A percentile compares a stretch with the other conserved stretches of the same genome.
These are phyloP conservation scores for Cynoglossus semilaevis DNA, from an alignment of 2,113 vertebrate genomes.

Conservation along the genomic window DNA sequence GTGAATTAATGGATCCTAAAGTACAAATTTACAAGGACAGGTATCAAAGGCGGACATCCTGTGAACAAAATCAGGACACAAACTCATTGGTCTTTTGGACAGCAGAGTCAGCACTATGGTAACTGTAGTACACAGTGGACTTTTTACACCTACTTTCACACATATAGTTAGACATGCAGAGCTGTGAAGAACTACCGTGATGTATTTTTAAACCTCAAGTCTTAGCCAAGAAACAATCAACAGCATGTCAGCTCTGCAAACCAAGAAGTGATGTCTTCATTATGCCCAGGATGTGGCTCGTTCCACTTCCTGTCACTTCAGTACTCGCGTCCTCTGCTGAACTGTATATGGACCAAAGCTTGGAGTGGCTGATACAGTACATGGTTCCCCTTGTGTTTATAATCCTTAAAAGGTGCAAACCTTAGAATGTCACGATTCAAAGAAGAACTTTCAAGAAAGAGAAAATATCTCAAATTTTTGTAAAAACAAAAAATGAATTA, in stretches of 20 bases:
- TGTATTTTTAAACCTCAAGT: conserved; percentile 21
- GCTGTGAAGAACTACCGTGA: conserved; percentile 1
- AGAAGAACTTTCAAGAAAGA: background rate
- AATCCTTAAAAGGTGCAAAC: conserved; percentile 31
- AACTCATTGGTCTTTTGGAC: conserved; percentile 29
- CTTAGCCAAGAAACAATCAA: conserved; percentile 30
- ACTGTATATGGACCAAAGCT: conserved; percentile 9
- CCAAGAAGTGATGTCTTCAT: conserved; percentile 35
- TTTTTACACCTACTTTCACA: conserved; percentile 1
- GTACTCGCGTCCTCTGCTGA: conserved; percentile 10
- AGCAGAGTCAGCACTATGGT: conserved; percentile 35
- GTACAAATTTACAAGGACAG: conserved; percentile 44
- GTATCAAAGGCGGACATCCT: conserved; percentile 26
- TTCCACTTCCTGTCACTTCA: conserved; percentile 38
- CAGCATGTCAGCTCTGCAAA: conserved; percentile 35
- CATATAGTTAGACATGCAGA: conserved; percentile 1
- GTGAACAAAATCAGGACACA: background rate
- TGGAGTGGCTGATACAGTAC: conserved; percentile 2
- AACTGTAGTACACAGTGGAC: conserved; percentile 5
- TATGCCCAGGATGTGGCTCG: conserved; percentile 22
- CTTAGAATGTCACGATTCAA: conserved; percentile 15
- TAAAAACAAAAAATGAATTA: too few species aligned
- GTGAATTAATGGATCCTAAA: conserved; percentile 11
- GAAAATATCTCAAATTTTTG: conserved; percentile 6
- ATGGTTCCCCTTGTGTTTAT: conserved; percentile 19